phyloP scores from a whole-genome alignment of 2,797 vertebrate genomes.

The Diplodus sargus region DNA sequence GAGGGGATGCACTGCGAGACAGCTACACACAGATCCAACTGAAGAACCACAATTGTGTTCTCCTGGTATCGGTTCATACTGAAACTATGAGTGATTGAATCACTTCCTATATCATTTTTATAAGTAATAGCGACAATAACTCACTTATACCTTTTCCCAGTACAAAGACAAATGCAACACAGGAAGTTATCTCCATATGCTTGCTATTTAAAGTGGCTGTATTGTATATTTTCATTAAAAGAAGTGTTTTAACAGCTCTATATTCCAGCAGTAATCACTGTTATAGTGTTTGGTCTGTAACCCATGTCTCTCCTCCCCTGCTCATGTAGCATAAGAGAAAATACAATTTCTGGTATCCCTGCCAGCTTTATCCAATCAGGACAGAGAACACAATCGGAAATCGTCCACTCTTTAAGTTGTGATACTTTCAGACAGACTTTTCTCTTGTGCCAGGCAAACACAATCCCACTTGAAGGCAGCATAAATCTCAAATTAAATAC shows the following conservation, averaged over 20 bases:
- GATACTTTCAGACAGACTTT: background rate
- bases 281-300: too few relatives aligned
- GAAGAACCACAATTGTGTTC: slow-evolving; percentile 23
- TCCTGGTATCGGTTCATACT: slow-evolving; percentile 1
- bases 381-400: background rate
- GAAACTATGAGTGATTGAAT: slow-evolving; percentile 19
- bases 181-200: background rate
- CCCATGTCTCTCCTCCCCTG: too few relatives aligned
- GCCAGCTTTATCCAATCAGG: too few relatives aligned
- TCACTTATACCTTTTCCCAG: background rate
- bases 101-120: background rate
- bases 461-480: background rate
- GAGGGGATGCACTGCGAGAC: slow-evolving; percentile 33
- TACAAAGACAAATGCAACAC: background rate
- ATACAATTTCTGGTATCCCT: too few relatives aligned
- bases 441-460: background rate
- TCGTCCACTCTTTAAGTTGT: background rate
- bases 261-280: too few relatives aligned
- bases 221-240: too few relatives aligned
- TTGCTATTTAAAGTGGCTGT: background rate
- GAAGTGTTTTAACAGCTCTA: too few relatives aligned
- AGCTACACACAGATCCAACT: slow-evolving; percentile 16
- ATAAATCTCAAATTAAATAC: background rate
- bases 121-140: too few relatives aligned
- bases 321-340: too few relatives aligned